Evolutionary conservation across 2,888 invertebrate genomes (phyloP).

Genomic region (Andrena marginata): DNA sequence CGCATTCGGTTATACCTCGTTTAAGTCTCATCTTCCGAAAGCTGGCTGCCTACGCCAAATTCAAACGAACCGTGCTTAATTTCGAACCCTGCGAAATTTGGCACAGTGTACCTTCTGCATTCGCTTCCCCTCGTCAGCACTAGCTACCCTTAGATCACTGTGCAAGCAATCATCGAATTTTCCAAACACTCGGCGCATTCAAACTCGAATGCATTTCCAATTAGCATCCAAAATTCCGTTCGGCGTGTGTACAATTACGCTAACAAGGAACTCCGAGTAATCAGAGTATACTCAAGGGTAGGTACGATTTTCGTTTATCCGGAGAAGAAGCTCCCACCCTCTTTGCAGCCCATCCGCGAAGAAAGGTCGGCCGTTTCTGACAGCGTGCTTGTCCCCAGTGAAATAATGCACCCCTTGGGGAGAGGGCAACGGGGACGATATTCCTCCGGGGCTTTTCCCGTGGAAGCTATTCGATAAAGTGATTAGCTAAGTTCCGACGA

Average conservation of each 20-base stretch:
- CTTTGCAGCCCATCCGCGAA: slow-evolving; percentile 74
- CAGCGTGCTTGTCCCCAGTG: slow-evolving; percentile 62
- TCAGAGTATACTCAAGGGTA: background rate
- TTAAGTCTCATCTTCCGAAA: slow-evolving; percentile 28
- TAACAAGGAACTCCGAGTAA: background rate
- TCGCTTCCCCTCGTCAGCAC: slow-evolving; percentile 32
- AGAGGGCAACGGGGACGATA: slow-evolving; percentile 47
- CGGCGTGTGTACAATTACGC: background rate
- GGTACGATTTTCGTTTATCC: slow-evolving; percentile 27
- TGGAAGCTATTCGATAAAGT: slow-evolving; percentile 76
- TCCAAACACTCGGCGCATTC: too few relatives aligned
- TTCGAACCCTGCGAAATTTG: slow-evolving; percentile 55
- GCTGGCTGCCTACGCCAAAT: slow-evolving; percentile 55
- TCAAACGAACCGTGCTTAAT: slow-evolving; percentile 65
- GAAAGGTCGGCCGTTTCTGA: slow-evolving; percentile 67
- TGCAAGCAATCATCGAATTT: slow-evolving; percentile 25
- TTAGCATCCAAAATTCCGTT: background rate
- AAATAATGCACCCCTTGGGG: slow-evolving; percentile 74
- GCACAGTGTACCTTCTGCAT: slow-evolving; percentile 42
- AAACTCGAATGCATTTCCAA: background rate
- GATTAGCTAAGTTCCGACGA: slow-evolving; percentile 76
- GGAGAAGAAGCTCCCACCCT: slow-evolving; percentile 65
- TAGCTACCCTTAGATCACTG: slow-evolving; percentile 15
- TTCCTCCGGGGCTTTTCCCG: slow-evolving; percentile 52
- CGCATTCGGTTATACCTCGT: slow-evolving; percentile 7